Conservation (phyloP, 2,113 vertebrate genomes). For the Notarius quadriscutis region DNA sequence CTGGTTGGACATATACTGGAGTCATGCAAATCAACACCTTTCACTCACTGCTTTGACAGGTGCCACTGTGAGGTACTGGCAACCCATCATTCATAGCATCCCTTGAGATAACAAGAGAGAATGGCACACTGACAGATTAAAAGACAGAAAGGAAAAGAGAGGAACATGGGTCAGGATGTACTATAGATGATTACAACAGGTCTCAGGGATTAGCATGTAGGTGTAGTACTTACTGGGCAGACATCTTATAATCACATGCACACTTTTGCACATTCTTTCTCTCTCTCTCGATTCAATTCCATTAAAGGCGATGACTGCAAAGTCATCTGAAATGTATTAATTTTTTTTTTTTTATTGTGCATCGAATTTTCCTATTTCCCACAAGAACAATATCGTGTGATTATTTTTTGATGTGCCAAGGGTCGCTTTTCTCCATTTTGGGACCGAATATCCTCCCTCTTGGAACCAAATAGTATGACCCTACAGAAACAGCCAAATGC, state of each 20-base stretch:
- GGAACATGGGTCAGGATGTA: background rate
- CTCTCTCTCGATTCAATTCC: too few relatives aligned
- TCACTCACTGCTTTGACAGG: slow-evolving; percentile 22
- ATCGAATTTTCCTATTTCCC: too few relatives aligned
- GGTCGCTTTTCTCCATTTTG: too few relatives aligned
- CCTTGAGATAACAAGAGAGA: slow-evolving; percentile 20
- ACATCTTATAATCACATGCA: slow-evolving; percentile 26
- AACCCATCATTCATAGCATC: slow-evolving; percentile 22
- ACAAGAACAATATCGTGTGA: too few relatives aligned
- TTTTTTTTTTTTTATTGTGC: too few relatives aligned
- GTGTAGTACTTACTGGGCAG: slow-evolving; percentile 8
- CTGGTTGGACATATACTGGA: slow-evolving; percentile 13
- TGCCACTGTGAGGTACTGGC: slow-evolving; percentile 17
- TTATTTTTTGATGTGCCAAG: too few relatives aligned
- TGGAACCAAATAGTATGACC: too few relatives aligned
- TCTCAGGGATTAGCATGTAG: slow-evolving; percentile 23
- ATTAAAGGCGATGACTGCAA: too few relatives aligned
- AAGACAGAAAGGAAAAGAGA: slow-evolving; percentile 16
- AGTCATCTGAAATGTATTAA: too few relatives aligned
- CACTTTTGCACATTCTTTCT: background rate
- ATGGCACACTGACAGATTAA: slow-evolving; percentile 32
- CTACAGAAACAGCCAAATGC: too few relatives aligned
- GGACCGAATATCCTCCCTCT: too few relatives aligned
- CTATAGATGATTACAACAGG: background rate
- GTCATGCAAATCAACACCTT: slow-evolving; percentile 32